Evolutionary conservation across 2,797 vertebrate genomes (phyloP).

Genomic region (Fringilla coelebs): DNA sequence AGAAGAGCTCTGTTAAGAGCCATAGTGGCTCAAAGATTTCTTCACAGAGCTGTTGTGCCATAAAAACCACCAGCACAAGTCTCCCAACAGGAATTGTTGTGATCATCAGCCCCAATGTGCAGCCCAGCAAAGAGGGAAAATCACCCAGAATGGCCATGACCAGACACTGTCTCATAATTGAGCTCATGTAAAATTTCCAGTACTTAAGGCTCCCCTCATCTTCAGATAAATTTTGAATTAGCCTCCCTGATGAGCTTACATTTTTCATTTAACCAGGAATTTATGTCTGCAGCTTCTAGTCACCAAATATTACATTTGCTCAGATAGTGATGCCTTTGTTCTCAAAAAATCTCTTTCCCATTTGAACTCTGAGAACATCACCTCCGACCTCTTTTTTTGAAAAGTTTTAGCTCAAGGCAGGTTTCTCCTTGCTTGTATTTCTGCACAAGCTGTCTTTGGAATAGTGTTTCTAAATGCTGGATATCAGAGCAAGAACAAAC

Average conservation of each 20-base stretch:
- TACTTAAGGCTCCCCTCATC: not conserved
- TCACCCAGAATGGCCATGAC: not conserved
- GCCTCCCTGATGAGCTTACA: not conserved
- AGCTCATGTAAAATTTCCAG: not conserved
- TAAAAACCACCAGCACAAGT: not conserved
- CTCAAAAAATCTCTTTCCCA: not conserved
- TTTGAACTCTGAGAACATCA: not conserved
- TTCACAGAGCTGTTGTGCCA: not conserved
- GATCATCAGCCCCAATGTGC: not conserved
- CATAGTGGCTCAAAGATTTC: not conserved
- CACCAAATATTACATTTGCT: not conserved
- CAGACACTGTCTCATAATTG: not conserved
- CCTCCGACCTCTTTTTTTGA: not conserved
- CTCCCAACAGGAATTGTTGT: not conserved
- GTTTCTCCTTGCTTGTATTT: not conserved
- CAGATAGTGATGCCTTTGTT: not conserved
- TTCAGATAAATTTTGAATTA: not conserved
- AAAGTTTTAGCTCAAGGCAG: not conserved
- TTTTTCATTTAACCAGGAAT: not conserved
- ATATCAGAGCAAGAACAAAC: constrained; percentile 21
- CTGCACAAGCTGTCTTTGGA: constrained; percentile 16
- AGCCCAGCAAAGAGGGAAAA: not conserved
- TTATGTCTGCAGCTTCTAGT: not conserved
- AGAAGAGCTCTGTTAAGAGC: not conserved
- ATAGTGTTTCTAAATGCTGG: not conserved